Base-by-base conservation (phyloP, 2,113 vertebrate species). In the Planiliza haematocheilus region DNA sequence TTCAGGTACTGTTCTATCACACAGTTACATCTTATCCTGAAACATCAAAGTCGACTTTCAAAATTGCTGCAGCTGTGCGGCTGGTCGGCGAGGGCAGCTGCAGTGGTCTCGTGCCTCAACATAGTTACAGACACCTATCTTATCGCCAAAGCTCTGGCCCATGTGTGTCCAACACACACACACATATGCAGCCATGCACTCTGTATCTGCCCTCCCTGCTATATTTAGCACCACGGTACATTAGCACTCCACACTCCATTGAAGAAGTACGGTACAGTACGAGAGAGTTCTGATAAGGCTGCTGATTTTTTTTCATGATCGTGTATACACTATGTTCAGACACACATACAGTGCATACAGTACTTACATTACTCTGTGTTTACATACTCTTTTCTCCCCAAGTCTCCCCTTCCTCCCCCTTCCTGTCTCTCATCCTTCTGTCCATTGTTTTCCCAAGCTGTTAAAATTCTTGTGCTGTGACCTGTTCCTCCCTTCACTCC, bases 401-500 rank as follows among this genome's bases (percentile, higher is more conserved):
- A 57, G 74, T 56, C 52, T 51, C 20, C 60, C 51, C 24, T 53
- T 59, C 59, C n/a, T 56, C 18, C 57, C 4, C 14, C 39, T 70
- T 83, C 55, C 64, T 81, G 46, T 49, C 58, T 77, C 72, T 75
- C 68, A 49, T 70, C 48, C 43, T 21, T 75, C 74, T 42, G 74
- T 81, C 85, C 85, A 92, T 91, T 92, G 89, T 93, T 93, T 92
- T 89, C 87, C 52, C 86, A 91, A 82, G 83, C 86, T 87, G 87
- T 92, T 92, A 76, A 90, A 88, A 92, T 93, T 91, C 88, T 86
- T 89, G 10, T 53, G 73, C 77, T 83, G 72, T 83, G 87, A 88
- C 79, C 82, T 75, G 34, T 82, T 82, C 62, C 86, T 77, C 70
- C 72, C 86, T 55, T 36, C 52, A 52, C 63, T 76, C 56, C 56